Evolutionary conservation across 2,888 invertebrate species (phyloP).

Genomic region (Apotomis capreana): DNA sequence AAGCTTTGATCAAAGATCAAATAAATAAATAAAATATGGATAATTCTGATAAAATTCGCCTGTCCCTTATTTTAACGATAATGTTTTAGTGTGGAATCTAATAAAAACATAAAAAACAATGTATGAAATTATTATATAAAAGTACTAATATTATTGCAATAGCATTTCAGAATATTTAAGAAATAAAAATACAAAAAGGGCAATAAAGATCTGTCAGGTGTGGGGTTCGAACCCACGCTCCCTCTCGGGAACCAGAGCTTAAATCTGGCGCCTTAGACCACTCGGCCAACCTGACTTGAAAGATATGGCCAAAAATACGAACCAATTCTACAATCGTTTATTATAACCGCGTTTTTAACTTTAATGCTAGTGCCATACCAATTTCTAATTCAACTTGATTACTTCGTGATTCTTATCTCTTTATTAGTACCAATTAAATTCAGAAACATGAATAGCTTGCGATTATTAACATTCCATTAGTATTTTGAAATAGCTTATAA

Average conservation of each 20-base stretch:
- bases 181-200: constrained; percentile 41
- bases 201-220: constrained; percentile 83
- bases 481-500: too few relatives aligned
- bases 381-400: neutral
- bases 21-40: too few relatives aligned
- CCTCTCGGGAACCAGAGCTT: constrained; percentile 91
- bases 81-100: too few relatives aligned
- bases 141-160: too few relatives aligned
- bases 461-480: neutral
- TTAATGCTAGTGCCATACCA: neutral
- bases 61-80: too few relatives aligned
- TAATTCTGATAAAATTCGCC: too few relatives aligned
- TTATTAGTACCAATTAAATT: neutral
- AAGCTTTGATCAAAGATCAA: too few relatives aligned
- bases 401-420: neutral
- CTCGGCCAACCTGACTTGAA: constrained; percentile 88
- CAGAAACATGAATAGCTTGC: neutral
- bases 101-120: too few relatives aligned
- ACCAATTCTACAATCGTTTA: constrained; percentile 10
- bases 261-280: constrained; percentile 93
- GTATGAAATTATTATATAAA: too few relatives aligned
- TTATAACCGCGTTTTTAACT: constrained; percentile 16
- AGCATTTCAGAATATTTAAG: too few relatives aligned
- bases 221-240: constrained; percentile 94
- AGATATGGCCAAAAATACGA: constrained; percentile 41